Conservation (phyloP, 1,140 invertebrate species). For the Ips typographus region DNA sequence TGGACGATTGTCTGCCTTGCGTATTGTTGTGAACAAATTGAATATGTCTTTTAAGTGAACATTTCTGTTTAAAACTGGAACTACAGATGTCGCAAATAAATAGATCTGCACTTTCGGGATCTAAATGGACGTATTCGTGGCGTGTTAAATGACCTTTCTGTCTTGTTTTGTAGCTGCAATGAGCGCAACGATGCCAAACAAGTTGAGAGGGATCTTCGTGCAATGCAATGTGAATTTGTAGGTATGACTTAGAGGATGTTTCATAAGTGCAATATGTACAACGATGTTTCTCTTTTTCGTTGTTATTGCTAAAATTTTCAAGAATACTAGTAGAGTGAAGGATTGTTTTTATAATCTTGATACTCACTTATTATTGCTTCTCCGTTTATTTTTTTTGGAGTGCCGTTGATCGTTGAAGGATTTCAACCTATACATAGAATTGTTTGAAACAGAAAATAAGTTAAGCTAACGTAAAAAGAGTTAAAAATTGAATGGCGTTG, state of each 20-base stretch:
- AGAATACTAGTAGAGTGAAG: too few relatives aligned
- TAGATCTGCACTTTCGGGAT: background rate
- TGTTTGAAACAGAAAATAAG: too few relatives aligned
- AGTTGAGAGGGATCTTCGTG: conserved; percentile 19
- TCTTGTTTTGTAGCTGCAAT: conserved; percentile 23
- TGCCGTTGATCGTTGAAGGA: background rate
- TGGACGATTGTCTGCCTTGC: background rate
- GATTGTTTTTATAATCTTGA: background rate
- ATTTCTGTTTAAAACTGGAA: conserved; percentile 15
- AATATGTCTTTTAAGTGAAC: conserved; percentile 15
- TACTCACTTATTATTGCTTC: background rate
- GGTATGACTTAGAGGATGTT: background rate
- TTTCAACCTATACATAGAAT: too few relatives aligned
- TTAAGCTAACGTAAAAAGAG: too few relatives aligned
- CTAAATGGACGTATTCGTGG: conserved; percentile 9
- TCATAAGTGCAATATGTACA: conserved; percentile 11
- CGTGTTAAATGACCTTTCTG: conserved; percentile 18
- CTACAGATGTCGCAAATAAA: conserved; percentile 12
- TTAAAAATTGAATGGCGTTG: too few relatives aligned
- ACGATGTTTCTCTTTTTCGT: background rate
- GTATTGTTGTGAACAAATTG: background rate
- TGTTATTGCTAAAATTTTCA: too few relatives aligned
- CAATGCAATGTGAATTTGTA: conserved; percentile 6
- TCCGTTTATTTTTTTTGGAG: background rate
- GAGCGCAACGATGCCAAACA: conserved; percentile 3